phyloP scores from a whole-genome alignment of 2,888 invertebrate genomes.

The Harpagoxenus sublaevis region DNA sequence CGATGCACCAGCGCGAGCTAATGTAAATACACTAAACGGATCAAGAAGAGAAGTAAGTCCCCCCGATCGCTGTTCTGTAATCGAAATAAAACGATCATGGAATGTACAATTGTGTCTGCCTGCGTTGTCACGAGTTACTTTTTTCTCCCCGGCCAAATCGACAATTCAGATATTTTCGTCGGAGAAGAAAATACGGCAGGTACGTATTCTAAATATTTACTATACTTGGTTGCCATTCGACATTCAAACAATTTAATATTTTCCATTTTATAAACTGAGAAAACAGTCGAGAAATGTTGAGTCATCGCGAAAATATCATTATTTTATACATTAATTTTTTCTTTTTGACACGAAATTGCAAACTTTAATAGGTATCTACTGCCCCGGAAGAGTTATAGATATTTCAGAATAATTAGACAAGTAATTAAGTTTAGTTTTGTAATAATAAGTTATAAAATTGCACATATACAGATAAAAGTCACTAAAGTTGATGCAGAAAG shows the following conservation, averaged over 20 bases:
- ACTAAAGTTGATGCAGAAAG: background rate
- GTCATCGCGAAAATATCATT: background rate
- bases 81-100: constrained; percentile 81
- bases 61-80: constrained; percentile 77
- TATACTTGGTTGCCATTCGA: background rate
- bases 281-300: background rate
- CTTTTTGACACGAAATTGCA: background rate
- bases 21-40: constrained; percentile 53
- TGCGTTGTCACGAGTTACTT: constrained; percentile 30
- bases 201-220: constrained; percentile 1
- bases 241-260: background rate
- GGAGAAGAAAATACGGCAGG: constrained; percentile 4
- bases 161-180: background rate
- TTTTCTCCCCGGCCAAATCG: background rate
- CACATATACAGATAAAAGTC: background rate
- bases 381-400: background rate
- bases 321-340: background rate
- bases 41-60: constrained; percentile 58
- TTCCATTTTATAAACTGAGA: background rate
- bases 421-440: background rate
- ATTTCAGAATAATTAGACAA: background rate
- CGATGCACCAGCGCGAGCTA: constrained; percentile 37
- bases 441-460: background rate
- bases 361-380: background rate
- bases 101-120: constrained; percentile 67